phyloP scores from a whole-genome alignment of 1,140 invertebrate genomes.

The Cyclargus thomasi region DNA sequence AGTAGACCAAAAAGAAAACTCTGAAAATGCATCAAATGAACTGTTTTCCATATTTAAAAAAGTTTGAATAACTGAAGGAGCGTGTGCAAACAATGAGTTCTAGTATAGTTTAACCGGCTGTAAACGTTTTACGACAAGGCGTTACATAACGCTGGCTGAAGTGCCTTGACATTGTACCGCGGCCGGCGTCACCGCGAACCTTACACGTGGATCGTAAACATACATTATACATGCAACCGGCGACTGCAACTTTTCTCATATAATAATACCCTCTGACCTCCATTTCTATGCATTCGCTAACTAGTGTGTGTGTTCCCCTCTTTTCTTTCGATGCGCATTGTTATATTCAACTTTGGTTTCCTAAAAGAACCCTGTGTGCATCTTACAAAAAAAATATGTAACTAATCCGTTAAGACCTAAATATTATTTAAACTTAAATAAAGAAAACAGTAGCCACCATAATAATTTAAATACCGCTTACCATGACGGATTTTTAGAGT shows the following conservation, averaged over 20 bases:
- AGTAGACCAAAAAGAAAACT: no score
- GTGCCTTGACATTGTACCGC: constrained; percentile 67
- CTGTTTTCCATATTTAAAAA: neutral
- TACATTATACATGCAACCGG: constrained; percentile 33
- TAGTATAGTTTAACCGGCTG: neutral
- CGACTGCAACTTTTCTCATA: constrained; percentile 14
- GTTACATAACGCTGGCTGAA: constrained; percentile 55
- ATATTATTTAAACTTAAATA: no score
- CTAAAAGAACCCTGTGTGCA: no score
- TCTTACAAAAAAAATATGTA: no score
- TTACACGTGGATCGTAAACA: constrained; percentile 61
- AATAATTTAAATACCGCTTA: no score
- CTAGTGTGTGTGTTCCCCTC: neutral
- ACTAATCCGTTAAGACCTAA: no score
- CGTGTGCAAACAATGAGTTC: neutral
- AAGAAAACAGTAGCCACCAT: no score
- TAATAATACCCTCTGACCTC: neutral
- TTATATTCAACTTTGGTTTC: no score
- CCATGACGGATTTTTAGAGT: no score
- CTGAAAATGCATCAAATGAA: neutral
- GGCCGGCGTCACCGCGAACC: constrained; percentile 35
- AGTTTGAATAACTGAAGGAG: neutral
- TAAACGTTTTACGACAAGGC: constrained; percentile 51
- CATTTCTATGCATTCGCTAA: neutral
- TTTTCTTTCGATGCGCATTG: no score